These are phyloP conservation scores for Decapterus maruadsi DNA, from an alignment of 2,797 vertebrate genomes.

Conservation along the genomic window DNA sequence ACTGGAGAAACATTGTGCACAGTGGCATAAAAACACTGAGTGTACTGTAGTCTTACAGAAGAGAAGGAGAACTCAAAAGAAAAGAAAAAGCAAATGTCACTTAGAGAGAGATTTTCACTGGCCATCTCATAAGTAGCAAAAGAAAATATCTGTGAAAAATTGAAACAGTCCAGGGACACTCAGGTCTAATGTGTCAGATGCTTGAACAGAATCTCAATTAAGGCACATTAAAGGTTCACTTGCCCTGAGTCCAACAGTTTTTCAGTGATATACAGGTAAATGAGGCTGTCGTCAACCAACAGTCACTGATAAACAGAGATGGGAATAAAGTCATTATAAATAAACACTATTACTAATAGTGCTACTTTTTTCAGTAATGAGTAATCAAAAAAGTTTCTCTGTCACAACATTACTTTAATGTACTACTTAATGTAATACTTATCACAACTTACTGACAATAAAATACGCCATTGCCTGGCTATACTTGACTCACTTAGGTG, in stretches of 20 bases:
- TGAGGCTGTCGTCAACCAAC: neutral
- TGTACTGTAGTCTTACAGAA: too few relatives aligned
- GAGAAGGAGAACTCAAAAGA: neutral
- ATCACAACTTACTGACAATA: too few relatives aligned
- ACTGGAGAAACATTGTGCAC: neutral
- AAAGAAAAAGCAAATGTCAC: neutral
- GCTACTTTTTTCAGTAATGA: too few relatives aligned
- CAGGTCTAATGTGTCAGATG: neutral
- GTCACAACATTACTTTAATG: too few relatives aligned
- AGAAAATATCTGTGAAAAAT: neutral
- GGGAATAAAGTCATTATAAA: too few relatives aligned
- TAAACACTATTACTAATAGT: too few relatives aligned
- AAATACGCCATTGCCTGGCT: too few relatives aligned
- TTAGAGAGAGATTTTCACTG: neutral
- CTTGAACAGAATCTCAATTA: slow-evolving; percentile 7
- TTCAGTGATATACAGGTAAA: too few relatives aligned
- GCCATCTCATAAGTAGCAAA: neutral
- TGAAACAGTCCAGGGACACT: neutral
- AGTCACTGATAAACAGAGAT: neutral
- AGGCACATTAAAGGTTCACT: neutral
- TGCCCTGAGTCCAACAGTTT: neutral
- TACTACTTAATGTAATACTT: too few relatives aligned
- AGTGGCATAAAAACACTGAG: neutral
- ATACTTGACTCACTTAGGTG: too few relatives aligned
- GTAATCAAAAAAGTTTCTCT: too few relatives aligned